Evolutionary conservation across 2,797 vertebrate species (phyloP), one percentile per base, ranked within the genome.

Genomic region (Diplodus sargus): DNA sequence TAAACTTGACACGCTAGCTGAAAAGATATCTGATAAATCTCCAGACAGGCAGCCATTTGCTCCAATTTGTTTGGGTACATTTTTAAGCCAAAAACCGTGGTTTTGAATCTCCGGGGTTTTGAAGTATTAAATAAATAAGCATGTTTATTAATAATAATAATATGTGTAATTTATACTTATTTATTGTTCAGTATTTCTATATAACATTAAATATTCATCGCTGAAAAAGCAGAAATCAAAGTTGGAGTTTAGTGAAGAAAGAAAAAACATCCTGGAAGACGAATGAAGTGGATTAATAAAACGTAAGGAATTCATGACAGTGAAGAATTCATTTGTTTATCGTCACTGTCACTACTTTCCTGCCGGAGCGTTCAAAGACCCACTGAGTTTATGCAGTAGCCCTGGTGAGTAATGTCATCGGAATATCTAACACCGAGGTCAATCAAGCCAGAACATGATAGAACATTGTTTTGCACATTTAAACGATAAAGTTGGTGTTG

Each of bases 11-110:
- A 17, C 45, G 39, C 53, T 9, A 39, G n/a, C 3, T 28, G 49
- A 23, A 56, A 48, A 63, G 14, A 23, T 54, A 48, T 66, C 25
- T 23, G 5, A 25, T 63, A 20, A 69, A 51, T 74, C 14, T 45
- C 1, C 20, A 65, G 16, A 6, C 13, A 20, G 56, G 30, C 53
- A 71, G 68, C 54, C 25, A 54, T 61, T 67, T 48, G 20, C 11
- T 51, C 8, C 18, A 1, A 18, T 45, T 43, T 43, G 13, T 43
- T 43, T 43, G 25, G 25, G 25, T 25, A 25, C 25, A 25, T 25
- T 25, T 25, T 25, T 25, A 25, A 25, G 25, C 25, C 11, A 5
- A 48, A 48, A 48, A 49, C 18, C 48, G 3, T 18, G 17, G 48
- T 49, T 49, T 1, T 7, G 20, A 49, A 20, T 20, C 48, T 18